Evolutionary conservation across 2,888 invertebrate species (phyloP).

Genomic region (Meiosimyza platycephala): DNA sequence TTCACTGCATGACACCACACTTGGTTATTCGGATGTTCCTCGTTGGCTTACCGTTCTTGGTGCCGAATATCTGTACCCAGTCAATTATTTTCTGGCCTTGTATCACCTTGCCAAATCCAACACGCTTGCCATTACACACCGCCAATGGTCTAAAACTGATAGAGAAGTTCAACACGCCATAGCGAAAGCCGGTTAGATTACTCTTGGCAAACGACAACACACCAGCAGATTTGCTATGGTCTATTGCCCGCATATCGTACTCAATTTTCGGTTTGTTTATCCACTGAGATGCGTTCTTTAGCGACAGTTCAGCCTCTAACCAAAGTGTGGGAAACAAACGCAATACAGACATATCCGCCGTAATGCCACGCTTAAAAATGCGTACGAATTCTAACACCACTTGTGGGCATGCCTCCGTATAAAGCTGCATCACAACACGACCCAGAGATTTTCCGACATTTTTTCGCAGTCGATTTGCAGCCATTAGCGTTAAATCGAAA

Average conservation of each 20-base stretch:
- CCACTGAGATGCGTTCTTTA: background rate
- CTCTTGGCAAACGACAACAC: constrained; percentile 44
- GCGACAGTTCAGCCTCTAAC: constrained; percentile 47
- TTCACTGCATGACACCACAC: constrained; percentile 46
- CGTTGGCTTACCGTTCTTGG: constrained; percentile 54
- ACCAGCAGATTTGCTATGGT: constrained; percentile 39
- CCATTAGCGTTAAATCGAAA: constrained; percentile 47
- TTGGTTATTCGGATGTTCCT: constrained; percentile 47
- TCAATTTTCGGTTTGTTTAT: constrained; percentile 37
- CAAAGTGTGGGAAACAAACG: constrained; percentile 50
- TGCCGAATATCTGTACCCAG: constrained; percentile 49
- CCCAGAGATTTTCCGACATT: constrained; percentile 46
- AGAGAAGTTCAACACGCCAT: constrained; percentile 48
- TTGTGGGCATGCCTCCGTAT: constrained; percentile 52
- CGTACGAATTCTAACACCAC: constrained; percentile 51
- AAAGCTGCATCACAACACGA: constrained; percentile 51
- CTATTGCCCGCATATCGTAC: constrained; percentile 46
- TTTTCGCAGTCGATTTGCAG: constrained; percentile 37
- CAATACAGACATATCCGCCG: constrained; percentile 35
- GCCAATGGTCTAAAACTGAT: constrained; percentile 53
- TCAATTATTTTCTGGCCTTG: constrained; percentile 49
- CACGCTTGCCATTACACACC: constrained; percentile 50
- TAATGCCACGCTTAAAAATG: constrained; percentile 41
- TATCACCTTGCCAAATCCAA: constrained; percentile 53
- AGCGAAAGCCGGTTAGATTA: constrained; percentile 38